phyloP scores from a whole-genome alignment of 2,797 vertebrate species.

The Podarcis siculus region DNA sequence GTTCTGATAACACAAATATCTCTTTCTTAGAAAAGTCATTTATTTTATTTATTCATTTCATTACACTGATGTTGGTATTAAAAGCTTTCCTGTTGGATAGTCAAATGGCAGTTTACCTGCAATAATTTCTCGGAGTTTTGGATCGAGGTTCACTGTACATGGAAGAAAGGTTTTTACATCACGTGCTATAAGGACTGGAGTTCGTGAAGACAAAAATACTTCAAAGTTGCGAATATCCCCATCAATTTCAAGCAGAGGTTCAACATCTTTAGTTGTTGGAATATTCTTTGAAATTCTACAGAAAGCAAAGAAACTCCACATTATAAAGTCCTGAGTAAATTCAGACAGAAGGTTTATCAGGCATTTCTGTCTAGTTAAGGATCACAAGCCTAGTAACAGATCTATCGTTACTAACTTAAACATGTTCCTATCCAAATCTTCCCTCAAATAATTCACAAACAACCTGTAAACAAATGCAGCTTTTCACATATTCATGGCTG shows the following conservation, averaged over 20 bases:
- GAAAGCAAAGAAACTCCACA: conserved; percentile 16
- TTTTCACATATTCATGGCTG: background rate
- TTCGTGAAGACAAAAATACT: conserved; percentile 95
- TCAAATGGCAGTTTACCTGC: conserved; percentile 81
- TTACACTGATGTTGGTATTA: background rate
- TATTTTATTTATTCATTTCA: background rate
- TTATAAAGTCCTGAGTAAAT: background rate
- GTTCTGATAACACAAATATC: background rate
- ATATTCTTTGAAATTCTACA: conserved; percentile 94
- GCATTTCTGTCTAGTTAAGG: background rate
- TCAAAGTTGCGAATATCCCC: conserved; percentile 94
- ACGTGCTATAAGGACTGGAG: conserved; percentile 89
- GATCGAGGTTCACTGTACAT: conserved; percentile 97
- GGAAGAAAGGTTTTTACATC: conserved; percentile 95
- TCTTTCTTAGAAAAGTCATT: background rate
- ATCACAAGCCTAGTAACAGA: background rate
- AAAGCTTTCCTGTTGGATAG: background rate
- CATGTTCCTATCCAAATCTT: background rate
- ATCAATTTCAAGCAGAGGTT: conserved; percentile 97
- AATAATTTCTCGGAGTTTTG: conserved; percentile 96
- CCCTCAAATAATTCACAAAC: conserved; percentile 23
- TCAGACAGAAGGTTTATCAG: background rate
- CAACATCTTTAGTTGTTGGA: conserved; percentile 97
- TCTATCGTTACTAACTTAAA: background rate
- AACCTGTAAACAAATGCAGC: background rate